Percentiles rank a stretch among this genome's conserved stretches.
phyloP scores from a whole-genome alignment of 1,140 invertebrate species.

The Phymorhynchus buccinoides region DNA sequence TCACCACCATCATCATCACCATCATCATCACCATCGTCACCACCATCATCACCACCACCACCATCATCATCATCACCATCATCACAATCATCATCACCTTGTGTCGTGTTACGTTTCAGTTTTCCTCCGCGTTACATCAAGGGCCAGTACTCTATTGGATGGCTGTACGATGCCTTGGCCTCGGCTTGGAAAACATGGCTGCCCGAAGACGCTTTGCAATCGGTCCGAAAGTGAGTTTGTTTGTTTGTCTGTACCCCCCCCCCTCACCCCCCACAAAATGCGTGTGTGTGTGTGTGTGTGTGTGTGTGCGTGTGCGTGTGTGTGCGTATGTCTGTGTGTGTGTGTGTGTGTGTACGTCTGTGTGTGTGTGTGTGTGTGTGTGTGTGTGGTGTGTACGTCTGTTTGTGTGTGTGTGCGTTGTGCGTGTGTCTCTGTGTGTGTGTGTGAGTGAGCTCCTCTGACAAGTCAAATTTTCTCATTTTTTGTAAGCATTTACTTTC shows the following conservation, averaged over 20 bases:
- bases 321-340: too few species aligned
- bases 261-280: too few species aligned
- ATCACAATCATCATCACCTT: too few species aligned
- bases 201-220: slow-evolving; percentile 86
- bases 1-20: background rate
- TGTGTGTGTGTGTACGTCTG: too few species aligned
- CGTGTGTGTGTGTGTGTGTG: too few species aligned
- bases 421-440: background rate
- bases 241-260: background rate
- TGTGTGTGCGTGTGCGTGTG: too few species aligned
- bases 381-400: too few species aligned
- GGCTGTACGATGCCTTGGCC: slow-evolving; percentile 93
- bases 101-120: slow-evolving; percentile 74
- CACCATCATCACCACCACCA: background rate
- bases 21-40: background rate
- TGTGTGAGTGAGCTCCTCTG: too few species aligned
- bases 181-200: slow-evolving; percentile 91
- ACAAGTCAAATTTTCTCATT: too few species aligned
- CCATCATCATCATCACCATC: too few species aligned
- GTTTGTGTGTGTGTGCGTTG: too few species aligned
- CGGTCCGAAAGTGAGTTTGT: slow-evolving; percentile 78
- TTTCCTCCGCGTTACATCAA: slow-evolving; percentile 92
- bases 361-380: background rate
- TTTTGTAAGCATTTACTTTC: too few species aligned
- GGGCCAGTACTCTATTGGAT: slow-evolving; percentile 88